Evolutionary conservation across 2,113 vertebrate species (phyloP), one percentile per base, ranked within the genome.

Genomic region (Jacana jacana): DNA sequence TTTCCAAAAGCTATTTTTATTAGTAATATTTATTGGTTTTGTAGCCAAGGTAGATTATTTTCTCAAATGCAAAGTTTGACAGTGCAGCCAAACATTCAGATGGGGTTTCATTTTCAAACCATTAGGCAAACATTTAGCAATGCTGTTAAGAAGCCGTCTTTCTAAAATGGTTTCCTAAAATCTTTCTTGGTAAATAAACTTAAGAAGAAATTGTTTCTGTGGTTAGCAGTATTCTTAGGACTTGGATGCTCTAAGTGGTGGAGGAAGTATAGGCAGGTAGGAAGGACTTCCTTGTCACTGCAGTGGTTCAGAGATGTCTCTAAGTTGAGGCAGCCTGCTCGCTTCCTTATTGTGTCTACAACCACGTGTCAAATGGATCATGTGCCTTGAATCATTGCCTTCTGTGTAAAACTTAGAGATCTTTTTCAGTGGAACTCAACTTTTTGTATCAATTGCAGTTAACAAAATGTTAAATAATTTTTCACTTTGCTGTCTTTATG

Each of bases 1-100:
- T 84, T 75, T 97, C 86, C 96, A 97, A 82, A 88, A 73, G 37
- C 70, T 90, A 81, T 96, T 91, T 96, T 96, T 89, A 95, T 95
- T 96, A 95, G 82, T 72, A 87, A 84, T 94, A 93, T 89, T 94
- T 95, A 91, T 94, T 4, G 7, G 6, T 90, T 94, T 82, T 91
- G 52, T 89, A 72, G 91, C 89, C 87, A 95, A 82, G 81, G 83
- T 78, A 72, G 68, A 84, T 80, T 96, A 85, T 96, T 92, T 89
- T 96, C 82, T 93, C 66, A 88, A 93, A 96, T 91, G 64, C 24
- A 52, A 54, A 81, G 70, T 89, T 95, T 85, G 81, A 82, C 42
- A 9, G 4, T 69, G 76, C 46, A 93, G 82, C 76, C 78, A 93
- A 93, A 88, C 55, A 57, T 93, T 94, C 88, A 92, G 42, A 65